phyloP scores from a whole-genome alignment of 2,113 vertebrate species.

The Petaurus breviceps region DNA sequence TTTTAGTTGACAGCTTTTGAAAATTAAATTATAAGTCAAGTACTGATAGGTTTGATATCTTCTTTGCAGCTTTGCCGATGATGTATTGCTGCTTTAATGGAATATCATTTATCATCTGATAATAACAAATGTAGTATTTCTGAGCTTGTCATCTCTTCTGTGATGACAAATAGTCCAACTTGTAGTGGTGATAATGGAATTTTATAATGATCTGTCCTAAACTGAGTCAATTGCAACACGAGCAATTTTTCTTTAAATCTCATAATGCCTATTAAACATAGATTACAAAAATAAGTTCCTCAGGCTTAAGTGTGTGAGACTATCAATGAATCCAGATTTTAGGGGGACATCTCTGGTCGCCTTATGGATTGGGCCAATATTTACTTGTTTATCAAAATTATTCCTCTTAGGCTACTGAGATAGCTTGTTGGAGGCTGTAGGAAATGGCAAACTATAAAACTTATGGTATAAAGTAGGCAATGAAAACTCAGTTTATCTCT shows the following conservation, averaged over 20 bases:
- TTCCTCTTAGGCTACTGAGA: conserved; percentile 47
- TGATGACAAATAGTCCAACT: conserved; percentile 96
- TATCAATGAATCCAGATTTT: conserved; percentile 52
- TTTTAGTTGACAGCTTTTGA: conserved; percentile 90
- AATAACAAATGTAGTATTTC: conserved; percentile 95
- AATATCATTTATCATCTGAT: conserved; percentile 95
- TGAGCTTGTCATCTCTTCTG: conserved; percentile 92
- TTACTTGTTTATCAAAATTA: conserved; percentile 58
- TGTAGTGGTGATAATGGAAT: conserved; percentile 93
- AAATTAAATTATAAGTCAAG: conserved; percentile 90
- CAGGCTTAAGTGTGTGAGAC: neutral
- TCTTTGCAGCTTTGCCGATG: conserved; percentile 88
- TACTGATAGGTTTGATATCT: conserved; percentile 89
- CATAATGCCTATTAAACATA: conserved; percentile 82
- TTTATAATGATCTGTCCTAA: conserved; percentile 94
- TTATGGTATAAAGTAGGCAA: neutral
- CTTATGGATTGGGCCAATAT: conserved; percentile 19
- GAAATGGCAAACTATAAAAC: conserved; percentile 26
- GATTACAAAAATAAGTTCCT: conserved; percentile 68
- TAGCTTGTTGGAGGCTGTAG: neutral
- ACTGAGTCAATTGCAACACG: conserved; percentile 82
- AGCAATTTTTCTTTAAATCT: conserved; percentile 83
- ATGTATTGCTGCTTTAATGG: conserved; percentile 90
- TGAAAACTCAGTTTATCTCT: conserved; percentile 30
- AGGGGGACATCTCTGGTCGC: neutral